Evolutionary conservation across 2,888 invertebrate genomes (phyloP).

Genomic region (Acanthacorydalis orientalis): DNA sequence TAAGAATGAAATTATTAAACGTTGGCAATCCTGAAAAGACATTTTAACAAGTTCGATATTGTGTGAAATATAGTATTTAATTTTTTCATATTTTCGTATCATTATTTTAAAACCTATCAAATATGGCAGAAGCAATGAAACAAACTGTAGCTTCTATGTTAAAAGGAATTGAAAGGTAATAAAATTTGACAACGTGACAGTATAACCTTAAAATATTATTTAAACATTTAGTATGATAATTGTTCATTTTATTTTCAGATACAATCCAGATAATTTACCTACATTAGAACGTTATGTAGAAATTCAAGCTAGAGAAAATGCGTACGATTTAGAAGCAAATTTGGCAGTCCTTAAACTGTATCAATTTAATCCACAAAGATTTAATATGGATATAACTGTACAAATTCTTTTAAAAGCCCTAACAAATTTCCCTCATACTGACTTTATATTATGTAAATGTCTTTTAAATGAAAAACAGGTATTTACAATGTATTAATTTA

Average conservation of each 20-base stretch:
- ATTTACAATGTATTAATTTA: constrained; percentile 13
- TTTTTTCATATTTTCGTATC: no score
- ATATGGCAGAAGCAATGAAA: constrained; percentile 70
- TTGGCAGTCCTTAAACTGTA: constrained; percentile 91
- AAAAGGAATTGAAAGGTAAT: constrained; percentile 81
- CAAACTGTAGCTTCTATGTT: constrained; percentile 74
- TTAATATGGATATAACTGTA: constrained; percentile 69
- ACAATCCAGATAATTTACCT: constrained; percentile 88
- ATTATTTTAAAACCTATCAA: constrained; percentile 5
- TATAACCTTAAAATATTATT: constrained; percentile 1
- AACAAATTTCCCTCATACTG: constrained; percentile 93
- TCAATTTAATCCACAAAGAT: constrained; percentile 83
- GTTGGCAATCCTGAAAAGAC: no score
- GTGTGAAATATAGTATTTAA: no score
- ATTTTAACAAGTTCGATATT: no score
- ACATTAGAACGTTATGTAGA: constrained; percentile 86
- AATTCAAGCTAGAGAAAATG: constrained; percentile 81
- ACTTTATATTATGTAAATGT: constrained; percentile 96
- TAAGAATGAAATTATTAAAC: no score
- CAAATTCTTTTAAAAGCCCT: constrained; percentile 88
- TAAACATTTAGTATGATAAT: not conserved
- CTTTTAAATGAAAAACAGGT: constrained; percentile 65
- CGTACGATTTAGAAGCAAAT: constrained; percentile 94
- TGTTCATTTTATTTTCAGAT: constrained; percentile 37
- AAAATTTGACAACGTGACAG: not conserved